Percentiles rank a stretch among this genome's conserved stretches.
phyloP scores from a whole-genome alignment of 1,140 invertebrate genomes.

The Anthonomus grandis region DNA sequence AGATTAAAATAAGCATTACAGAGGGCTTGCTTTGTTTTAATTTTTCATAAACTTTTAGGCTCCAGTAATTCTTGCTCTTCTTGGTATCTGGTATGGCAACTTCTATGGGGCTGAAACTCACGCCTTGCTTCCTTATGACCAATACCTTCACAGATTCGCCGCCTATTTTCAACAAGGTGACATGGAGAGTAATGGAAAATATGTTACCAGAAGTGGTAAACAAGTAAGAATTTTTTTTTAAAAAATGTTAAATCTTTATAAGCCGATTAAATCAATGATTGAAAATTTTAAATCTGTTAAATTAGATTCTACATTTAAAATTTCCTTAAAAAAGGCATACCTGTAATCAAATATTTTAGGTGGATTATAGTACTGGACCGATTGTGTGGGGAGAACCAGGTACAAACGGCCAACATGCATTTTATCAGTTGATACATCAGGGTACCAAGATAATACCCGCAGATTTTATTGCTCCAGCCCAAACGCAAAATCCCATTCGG shows the following conservation, averaged over 20 bases:
- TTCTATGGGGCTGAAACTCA: constrained; percentile 95
- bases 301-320: too few species aligned
- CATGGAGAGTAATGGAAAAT: constrained; percentile 99
- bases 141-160: constrained; percentile 97
- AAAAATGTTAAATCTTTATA: too few species aligned
- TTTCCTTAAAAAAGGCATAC: too few species aligned
- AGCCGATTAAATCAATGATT: too few species aligned
- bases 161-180: constrained; percentile 99
- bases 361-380: constrained; percentile 59
- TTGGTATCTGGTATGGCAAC: constrained; percentile 97
- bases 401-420: constrained; percentile 99
- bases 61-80: constrained; percentile 88
- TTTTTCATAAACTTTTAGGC: constrained; percentile 59
- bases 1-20: too few species aligned
- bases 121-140: constrained; percentile 95
- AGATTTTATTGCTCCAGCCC: constrained; percentile 94
- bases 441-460: constrained; percentile 87
- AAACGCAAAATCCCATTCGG: constrained; percentile 88
- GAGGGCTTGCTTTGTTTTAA: too few species aligned
- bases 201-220: constrained; percentile 74
- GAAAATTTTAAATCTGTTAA: too few species aligned
- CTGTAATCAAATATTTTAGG: constrained; percentile 44
- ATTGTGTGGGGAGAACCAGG: constrained; percentile 88
- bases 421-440: constrained; percentile 96
- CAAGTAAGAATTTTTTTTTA: constrained; percentile 54